Evolutionary conservation across 2,797 vertebrate species (phyloP), one percentile per base, ranked within the genome.

Genomic region (Orestias chungarensis): DNA sequence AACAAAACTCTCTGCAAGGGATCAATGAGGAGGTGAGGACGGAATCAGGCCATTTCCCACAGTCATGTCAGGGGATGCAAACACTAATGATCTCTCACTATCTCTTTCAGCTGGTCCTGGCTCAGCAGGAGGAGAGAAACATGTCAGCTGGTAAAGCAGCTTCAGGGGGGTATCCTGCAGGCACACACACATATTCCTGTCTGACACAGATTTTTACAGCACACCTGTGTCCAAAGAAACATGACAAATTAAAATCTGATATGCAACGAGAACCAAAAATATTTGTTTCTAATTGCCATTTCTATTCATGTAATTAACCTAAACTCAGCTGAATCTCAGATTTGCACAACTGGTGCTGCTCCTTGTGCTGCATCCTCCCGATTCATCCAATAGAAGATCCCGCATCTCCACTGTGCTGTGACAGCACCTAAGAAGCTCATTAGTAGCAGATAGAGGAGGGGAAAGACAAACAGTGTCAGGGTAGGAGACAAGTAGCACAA

Each of bases 71-170:
- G 88, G 75, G 86, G 86, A 61, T 85, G 77, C 82, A 44, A 85
- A 82, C 91, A 85, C 92, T 94, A 92, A 93, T 93, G 92, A 92
- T 91, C 68, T 79, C 91, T 91, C 90, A 86, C 83, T 86, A 81
- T 88, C 86, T 91, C 82, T 80, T 89, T 92, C 91, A 91, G 92
- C 65, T 81, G 74, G 85, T 92, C 87, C 83, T 88, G 76, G 83
- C 88, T 86, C 89, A 79, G 84, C 88, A 82, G 81, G 88, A 78
- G 38, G 76, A 86, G 76, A 82, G 85, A 82, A 87, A 82, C 87
- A 84, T 91, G 89, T 86, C 88, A 89, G 82, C 68, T 0, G 27
- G 73, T 1, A 52, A 80, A 67, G 70, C 75, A 68, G 76, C 80
- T 81, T 82, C 75, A 83, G 74, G 69, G n/a, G 47, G 68, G 73